Evolutionary conservation across 2,888 invertebrate genomes (phyloP).

Genomic region (Epinotia brunnichana): DNA sequence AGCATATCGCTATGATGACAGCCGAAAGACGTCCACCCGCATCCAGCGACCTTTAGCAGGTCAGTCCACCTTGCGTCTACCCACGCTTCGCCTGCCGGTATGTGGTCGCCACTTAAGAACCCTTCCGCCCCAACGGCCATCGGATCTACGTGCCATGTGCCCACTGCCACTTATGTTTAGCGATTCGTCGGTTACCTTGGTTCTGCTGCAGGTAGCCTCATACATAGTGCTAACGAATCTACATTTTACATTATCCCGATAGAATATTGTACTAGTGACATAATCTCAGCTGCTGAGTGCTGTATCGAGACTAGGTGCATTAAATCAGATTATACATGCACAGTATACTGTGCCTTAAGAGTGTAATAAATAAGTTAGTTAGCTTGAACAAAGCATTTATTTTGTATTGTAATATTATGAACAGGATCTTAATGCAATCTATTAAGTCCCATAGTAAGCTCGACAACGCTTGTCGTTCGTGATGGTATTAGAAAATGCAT

Average conservation of each 20-base stretch:
- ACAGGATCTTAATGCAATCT: background rate
- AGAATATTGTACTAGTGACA: slow-evolving; percentile 1
- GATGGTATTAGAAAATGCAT: no score
- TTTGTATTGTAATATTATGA: background rate
- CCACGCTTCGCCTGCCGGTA: no score
- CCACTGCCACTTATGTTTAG: no score
- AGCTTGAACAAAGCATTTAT: background rate
- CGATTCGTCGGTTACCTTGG: no score
- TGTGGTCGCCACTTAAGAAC: no score
- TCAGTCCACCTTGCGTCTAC: no score
- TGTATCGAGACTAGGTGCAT: slow-evolving; percentile 1
- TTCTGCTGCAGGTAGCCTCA: no score
- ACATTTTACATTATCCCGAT: slow-evolving; percentile 1
- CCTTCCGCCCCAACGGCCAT: no score
- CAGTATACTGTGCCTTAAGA: background rate
- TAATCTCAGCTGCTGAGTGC: slow-evolving; percentile 2
- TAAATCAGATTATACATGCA: slow-evolving; percentile 15
- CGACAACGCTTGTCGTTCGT: background rate
- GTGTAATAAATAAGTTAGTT: background rate
- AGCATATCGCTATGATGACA: no score
- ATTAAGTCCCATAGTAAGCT: background rate
- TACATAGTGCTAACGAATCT: slow-evolving; percentile 2
- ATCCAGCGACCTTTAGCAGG: no score
- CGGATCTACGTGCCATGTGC: no score
- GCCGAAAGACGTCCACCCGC: no score